Evolutionary conservation across 2,113 vertebrate species (phyloP).

Genomic region (Heptranchias perlo): DNA sequence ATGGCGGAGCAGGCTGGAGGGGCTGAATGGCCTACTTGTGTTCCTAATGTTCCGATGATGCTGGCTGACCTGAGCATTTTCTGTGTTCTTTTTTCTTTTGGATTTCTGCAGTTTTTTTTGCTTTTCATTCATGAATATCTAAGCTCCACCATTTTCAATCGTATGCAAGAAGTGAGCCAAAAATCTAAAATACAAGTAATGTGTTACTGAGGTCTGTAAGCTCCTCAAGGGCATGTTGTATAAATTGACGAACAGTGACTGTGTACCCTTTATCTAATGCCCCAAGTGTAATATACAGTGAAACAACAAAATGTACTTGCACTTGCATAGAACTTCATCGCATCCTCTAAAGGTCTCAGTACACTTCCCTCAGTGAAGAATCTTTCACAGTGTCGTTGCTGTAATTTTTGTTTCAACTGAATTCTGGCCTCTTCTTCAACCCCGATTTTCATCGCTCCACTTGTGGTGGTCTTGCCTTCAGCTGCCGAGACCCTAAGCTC

Average conservation of each 20-base stretch:
- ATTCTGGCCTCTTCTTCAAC: too few species aligned
- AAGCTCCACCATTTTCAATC: neutral
- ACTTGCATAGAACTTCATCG: neutral
- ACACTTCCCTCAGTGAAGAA: neutral
- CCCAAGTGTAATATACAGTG: neutral
- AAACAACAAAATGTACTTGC: neutral
- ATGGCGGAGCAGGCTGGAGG: too few species aligned
- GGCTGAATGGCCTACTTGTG: too few species aligned
- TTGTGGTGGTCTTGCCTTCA: too few species aligned
- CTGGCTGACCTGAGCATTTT: neutral
- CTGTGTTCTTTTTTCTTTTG: neutral
- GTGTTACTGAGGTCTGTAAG: neutral
- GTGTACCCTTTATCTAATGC: neutral
- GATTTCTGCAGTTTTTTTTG: neutral
- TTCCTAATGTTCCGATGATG: too few species aligned
- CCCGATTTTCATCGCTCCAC: too few species aligned
- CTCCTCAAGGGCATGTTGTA: neutral
- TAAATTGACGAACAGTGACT: neutral
- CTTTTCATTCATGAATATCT: neutral
- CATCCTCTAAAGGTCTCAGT: neutral
- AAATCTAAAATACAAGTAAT: neutral
- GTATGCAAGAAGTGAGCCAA: neutral
- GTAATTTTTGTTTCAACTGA: neutral
- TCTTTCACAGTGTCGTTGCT: neutral
- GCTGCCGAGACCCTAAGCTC: too few species aligned